Evolutionary conservation across 2,888 invertebrate genomes (phyloP).

Genomic region (Zygaena filipendulae): DNA sequence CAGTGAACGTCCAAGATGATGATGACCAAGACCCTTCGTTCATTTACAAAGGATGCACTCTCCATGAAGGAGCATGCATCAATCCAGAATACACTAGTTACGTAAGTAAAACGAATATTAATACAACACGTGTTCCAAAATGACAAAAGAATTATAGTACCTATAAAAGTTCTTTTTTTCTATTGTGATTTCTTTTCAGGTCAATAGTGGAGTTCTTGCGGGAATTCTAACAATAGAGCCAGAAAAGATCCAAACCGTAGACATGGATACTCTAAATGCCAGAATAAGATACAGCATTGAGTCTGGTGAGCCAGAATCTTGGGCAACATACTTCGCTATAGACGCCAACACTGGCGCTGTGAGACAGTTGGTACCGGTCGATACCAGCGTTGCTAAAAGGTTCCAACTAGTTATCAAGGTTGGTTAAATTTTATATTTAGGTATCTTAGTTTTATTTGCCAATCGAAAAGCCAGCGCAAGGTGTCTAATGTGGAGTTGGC

Average conservation of each 20-base stretch:
- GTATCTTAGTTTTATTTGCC: no score
- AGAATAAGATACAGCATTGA: constrained; percentile 85
- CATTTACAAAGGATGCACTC: constrained; percentile 86
- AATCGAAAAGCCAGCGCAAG: no score
- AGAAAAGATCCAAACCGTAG: constrained; percentile 90
- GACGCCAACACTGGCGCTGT: constrained; percentile 84
- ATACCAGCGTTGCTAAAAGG: constrained; percentile 80
- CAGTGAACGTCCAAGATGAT: constrained; percentile 86
- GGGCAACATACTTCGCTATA: constrained; percentile 84
- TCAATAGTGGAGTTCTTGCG: constrained; percentile 83
- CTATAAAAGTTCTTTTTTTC: background rate
- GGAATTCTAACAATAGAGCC: constrained; percentile 86
- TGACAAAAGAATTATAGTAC: background rate
- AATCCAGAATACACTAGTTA: constrained; percentile 88
- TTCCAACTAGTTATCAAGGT: constrained; percentile 87
- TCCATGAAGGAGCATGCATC: constrained; percentile 85
- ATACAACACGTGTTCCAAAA: no score
- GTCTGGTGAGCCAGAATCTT: constrained; percentile 82
- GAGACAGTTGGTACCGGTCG: constrained; percentile 82
- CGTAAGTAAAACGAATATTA: constrained; percentile 68
- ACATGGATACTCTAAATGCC: constrained; percentile 89
- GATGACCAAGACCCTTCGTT: constrained; percentile 94
- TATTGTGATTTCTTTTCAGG: constrained; percentile 46
- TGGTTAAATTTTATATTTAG: no score
- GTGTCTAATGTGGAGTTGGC: no score